Evolutionary conservation across 2,113 vertebrate species (phyloP).

Genomic region (Ammodytes dubius): DNA sequence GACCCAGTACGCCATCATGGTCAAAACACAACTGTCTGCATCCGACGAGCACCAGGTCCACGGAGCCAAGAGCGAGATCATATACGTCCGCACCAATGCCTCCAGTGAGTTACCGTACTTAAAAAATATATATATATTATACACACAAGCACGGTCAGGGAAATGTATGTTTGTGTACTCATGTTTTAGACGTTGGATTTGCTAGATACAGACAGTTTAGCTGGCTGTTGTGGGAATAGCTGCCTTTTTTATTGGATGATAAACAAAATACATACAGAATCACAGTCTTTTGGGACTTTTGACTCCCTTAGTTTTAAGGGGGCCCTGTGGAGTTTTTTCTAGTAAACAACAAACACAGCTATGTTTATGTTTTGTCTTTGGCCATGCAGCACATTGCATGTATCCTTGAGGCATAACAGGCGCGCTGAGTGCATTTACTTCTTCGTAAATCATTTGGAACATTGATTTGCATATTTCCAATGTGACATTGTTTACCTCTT

Average conservation of each 20-base stretch:
- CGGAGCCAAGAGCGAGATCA: constrained; percentile 97
- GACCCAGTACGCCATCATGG: constrained; percentile 97
- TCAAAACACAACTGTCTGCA: constrained; percentile 95
- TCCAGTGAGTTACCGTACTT: constrained; percentile 86
- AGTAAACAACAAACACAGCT: not conserved
- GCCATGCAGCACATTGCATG: not conserved
- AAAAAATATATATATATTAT: too few relatives aligned
- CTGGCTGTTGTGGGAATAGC: not conserved
- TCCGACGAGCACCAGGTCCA: constrained; percentile 92
- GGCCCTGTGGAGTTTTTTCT: not conserved
- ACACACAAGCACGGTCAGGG: not conserved
- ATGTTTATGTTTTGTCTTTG: constrained; percentile 5
- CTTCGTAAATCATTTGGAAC: constrained; percentile 3
- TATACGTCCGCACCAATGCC: constrained; percentile 94
- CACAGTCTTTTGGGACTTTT: not conserved
- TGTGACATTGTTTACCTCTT: not conserved
- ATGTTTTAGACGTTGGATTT: not conserved
- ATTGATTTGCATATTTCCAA: not conserved
- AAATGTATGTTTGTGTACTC: not conserved
- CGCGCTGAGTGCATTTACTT: constrained; percentile 2
- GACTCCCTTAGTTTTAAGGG: not conserved
- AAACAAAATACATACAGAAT: not conserved
- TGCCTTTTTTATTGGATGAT: not conserved
- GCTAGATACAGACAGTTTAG: not conserved
- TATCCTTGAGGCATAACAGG: not conserved